Evolutionary conservation across 2,113 vertebrate genomes (phyloP).

Genomic region (Pedetes capensis): DNA sequence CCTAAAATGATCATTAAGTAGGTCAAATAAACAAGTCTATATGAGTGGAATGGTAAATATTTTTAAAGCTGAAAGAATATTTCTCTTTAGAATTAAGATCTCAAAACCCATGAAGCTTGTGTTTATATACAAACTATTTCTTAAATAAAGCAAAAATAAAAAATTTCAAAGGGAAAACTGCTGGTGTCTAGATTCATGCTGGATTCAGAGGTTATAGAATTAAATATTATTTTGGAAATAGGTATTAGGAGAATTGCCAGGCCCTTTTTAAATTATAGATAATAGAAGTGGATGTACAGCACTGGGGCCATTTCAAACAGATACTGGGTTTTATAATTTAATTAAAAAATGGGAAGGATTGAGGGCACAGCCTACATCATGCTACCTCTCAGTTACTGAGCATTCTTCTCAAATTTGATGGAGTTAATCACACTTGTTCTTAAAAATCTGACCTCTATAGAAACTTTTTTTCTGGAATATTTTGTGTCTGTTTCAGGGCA

Average conservation of each 20-base stretch:
- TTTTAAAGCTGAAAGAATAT: conserved; percentile 25
- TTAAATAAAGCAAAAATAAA: conserved; percentile 48
- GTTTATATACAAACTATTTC: not conserved
- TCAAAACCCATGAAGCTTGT: conserved; percentile 20
- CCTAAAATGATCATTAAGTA: not conserved
- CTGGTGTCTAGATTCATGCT: fast-evolving
- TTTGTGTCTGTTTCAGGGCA: not conserved
- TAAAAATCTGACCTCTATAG: not conserved
- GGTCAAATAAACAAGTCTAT: conserved; percentile 37
- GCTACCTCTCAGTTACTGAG: not conserved
- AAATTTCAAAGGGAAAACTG: conserved; percentile 29
- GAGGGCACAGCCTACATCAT: not conserved
- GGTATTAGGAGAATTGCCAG: not conserved
- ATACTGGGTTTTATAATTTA: not conserved
- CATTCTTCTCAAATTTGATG: not conserved
- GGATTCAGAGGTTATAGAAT: not conserved
- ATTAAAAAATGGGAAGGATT: not conserved
- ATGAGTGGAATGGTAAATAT: not conserved
- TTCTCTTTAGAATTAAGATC: not conserved
- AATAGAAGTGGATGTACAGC: not conserved
- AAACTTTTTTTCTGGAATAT: not conserved
- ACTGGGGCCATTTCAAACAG: not conserved
- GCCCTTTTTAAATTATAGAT: not conserved
- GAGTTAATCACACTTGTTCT: not conserved
- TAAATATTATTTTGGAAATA: not conserved